Evolutionary conservation across 2,113 vertebrate genomes (phyloP).

Genomic region (Eubucco bourcierii): DNA sequence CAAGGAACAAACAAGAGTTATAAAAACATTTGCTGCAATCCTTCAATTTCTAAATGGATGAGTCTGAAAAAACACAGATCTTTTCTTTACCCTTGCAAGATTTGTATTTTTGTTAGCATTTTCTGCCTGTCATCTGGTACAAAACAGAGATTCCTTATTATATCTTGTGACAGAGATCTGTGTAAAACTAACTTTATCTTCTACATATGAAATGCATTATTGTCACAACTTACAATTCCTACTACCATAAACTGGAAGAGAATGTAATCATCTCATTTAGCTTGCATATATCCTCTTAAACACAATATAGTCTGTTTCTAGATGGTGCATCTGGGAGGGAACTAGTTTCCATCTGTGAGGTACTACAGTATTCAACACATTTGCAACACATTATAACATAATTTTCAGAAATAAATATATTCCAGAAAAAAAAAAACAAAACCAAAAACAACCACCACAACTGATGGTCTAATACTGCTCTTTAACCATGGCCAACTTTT

Average conservation of each 20-base stretch:
- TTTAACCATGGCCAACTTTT: not conserved
- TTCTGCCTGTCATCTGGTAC: not conserved
- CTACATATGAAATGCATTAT: not conserved
- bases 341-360: not conserved
- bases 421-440: not conserved
- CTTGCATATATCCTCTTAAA: not conserved
- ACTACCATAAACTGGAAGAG: not conserved
- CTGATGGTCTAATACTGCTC: not conserved
- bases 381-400: not conserved
- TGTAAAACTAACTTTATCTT: not conserved
- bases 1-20: not conserved
- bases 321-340: constrained; percentile 8
- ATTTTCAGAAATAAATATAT: constrained; percentile 7
- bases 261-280: not conserved
- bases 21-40: not conserved
- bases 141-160: not conserved
- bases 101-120: not conserved
- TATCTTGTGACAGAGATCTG: not conserved
- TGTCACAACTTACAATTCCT: not conserved
- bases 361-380: not conserved
- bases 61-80: not conserved
- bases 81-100: not conserved
- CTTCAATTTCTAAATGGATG: not conserved
- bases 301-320: not conserved
- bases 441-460: not conserved